Percentiles rank a stretch among this genome's conserved stretches.
Evolutionary conservation across 2,888 invertebrate genomes (phyloP).

Genomic region (Halocaridina rubra): DNA sequence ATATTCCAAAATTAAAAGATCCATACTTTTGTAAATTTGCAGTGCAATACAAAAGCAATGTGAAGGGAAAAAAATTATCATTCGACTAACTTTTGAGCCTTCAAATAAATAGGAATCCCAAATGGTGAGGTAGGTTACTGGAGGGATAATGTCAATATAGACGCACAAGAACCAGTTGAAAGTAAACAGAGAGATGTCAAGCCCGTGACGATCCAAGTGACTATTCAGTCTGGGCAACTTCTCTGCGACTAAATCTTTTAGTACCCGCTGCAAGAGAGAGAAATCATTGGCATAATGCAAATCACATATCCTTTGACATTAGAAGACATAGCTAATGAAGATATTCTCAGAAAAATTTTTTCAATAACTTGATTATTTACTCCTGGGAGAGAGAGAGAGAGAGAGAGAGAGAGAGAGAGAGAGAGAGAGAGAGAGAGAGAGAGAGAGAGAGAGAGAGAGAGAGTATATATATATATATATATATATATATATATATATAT

Average conservation of each 20-base stretch:
- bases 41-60: no score
- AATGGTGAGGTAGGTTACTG: slow-evolving; percentile 71
- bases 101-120: slow-evolving; percentile 73
- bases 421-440: neutral
- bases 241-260: slow-evolving; percentile 71
- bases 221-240: slow-evolving; percentile 70
- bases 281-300: no score
- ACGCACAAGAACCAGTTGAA: slow-evolving; percentile 74
- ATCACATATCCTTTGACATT: no score
- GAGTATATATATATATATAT: no score
- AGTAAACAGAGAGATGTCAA: slow-evolving; percentile 71
- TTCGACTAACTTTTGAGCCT: slow-evolving; percentile 70
- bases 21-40: no score
- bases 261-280: slow-evolving; percentile 69
- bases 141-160: slow-evolving; percentile 72
- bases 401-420: neutral
- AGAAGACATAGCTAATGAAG: no score
- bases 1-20: no score
- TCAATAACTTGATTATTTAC: neutral
- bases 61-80: neutral
- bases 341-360: no score
- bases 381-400: neutral
- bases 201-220: slow-evolving; percentile 70
- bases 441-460: no score
- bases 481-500: no score